Evolutionary conservation across 2,797 vertebrate genomes (phyloP), one percentile per base, ranked within the genome.

Genomic region (Sphaeramia orbicularis): DNA sequence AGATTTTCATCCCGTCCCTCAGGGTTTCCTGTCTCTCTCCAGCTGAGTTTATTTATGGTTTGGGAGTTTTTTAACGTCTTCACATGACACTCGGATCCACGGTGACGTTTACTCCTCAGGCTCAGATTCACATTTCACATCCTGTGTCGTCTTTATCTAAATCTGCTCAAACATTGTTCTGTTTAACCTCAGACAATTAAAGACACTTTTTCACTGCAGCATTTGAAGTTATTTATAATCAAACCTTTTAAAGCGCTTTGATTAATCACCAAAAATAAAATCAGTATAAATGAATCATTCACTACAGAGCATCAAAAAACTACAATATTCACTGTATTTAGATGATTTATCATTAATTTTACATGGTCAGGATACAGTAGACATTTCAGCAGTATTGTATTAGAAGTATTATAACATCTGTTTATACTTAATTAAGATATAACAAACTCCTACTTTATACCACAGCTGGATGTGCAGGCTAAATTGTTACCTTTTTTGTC

Each of bases 1-100:
- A 72, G 66, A 53, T 65, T 75, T 77, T 81, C 74, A 76, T 81
- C 64, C 47, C 43, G 50, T 78, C 76, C 78, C 81, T 72, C 60
- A 30, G 76, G 81, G 66, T 40, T 74, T 84, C 74, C 71, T 64
- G 76, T 73, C 78, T 66, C 65, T 53, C 76, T 53, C 52, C 43
- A 2, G 57, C 81, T 66, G 71, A 49, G 50, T 51, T 43, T 37
- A 6, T 73, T 52, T 65, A 21, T 59, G 54, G 61, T 79, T 64
- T 55, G 10, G 19, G 52, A 48, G 61, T 67, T 65, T 30, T 49
- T 18, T 64, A 63, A 35, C 8, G 32, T 35, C 32, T 76, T 74
- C 52, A 44, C 53, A 47, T 65, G 80, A 79, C 58, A 51, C 73
- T 73, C 55, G 61, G 7, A 54, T 74, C 66, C 71, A 14, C 62